These are phyloP conservation scores for Apis laboriosa DNA, from an alignment of 1,140 invertebrate genomes.

Conservation along the genomic window DNA sequence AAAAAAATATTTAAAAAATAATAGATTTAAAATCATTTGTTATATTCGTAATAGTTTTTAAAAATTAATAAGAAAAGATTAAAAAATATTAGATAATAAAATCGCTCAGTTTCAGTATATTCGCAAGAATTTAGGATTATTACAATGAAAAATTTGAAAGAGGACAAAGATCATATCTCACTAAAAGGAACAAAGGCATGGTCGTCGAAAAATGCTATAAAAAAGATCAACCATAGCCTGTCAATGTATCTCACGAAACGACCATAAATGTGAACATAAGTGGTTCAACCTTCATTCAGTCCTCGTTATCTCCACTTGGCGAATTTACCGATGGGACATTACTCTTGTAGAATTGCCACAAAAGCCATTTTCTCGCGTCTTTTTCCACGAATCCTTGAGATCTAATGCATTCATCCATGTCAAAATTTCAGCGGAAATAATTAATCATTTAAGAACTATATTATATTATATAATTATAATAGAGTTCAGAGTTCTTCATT, in stretches of 20 bases:
- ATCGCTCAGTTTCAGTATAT: too few relatives aligned
- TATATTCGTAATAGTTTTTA: not conserved
- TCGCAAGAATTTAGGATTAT: not conserved
- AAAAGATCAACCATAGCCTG: constrained; percentile 23
- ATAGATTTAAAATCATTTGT: not conserved
- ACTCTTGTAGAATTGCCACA: not conserved
- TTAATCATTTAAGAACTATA: not conserved
- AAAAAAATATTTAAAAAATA: too few relatives aligned
- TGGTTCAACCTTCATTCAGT: constrained; percentile 29
- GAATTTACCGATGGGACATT: constrained; percentile 24
- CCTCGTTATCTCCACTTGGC: constrained; percentile 24
- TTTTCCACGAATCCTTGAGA: not conserved
- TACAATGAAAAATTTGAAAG: not conserved
- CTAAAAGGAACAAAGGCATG: not conserved
- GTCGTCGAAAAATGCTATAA: not conserved
- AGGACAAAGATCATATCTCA: not conserved
- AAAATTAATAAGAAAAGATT: not conserved
- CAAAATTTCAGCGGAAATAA: not conserved
- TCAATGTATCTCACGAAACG: constrained; percentile 19
- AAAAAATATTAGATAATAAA: not conserved
- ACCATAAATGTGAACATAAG: constrained; percentile 42
- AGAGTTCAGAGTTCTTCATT: too few relatives aligned
- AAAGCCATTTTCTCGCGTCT: constrained; percentile 19
- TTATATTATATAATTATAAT: too few relatives aligned
- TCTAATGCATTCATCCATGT: not conserved